A percentile compares a stretch with the other conserved stretches of the same genome.
Evolutionary conservation across 1,140 invertebrate genomes (phyloP).

Genomic region (Drosophila nasuta): DNA sequence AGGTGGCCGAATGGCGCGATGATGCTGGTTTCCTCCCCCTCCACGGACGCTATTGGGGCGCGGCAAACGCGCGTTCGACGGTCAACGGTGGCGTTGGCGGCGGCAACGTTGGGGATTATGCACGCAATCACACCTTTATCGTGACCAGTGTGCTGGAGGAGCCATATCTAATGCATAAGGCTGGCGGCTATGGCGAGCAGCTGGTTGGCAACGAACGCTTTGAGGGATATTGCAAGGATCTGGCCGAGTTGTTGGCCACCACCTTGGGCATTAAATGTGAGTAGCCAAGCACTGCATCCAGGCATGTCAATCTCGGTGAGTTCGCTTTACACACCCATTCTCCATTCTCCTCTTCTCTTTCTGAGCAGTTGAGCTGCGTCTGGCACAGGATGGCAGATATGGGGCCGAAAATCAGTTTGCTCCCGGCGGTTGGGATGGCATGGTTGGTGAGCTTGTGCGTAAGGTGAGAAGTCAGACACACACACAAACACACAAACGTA

Average conservation of each 20-base stretch:
- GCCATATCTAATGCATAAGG: constrained; percentile 92
- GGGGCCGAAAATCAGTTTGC: constrained; percentile 92
- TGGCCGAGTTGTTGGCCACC: constrained; percentile 92
- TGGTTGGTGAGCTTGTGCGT: constrained; percentile 97
- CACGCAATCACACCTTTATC: constrained; percentile 95
- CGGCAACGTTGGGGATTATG: constrained; percentile 86
- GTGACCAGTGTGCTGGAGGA: constrained; percentile 95
- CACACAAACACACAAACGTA: not conserved
- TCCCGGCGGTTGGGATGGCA: constrained; percentile 95
- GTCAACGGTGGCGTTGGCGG: constrained; percentile 87
- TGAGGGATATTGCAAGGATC: constrained; percentile 97
- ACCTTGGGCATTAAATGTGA: constrained; percentile 94
- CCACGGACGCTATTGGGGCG: constrained; percentile 88
- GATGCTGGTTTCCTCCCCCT: constrained; percentile 91
- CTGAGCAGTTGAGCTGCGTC: constrained; percentile 90
- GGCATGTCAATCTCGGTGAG: too few species aligned
- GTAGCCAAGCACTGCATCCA: constrained; percentile 72
- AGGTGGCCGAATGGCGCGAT: constrained; percentile 96
- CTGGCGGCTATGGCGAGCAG: constrained; percentile 87
- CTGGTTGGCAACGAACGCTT: constrained; percentile 93
- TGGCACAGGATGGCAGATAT: constrained; percentile 94
- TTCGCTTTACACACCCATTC: too few species aligned
- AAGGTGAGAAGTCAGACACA: constrained; percentile 88
- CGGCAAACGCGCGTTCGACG: constrained; percentile 86
- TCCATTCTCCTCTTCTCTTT: not conserved